Conservation (phyloP, 1,140 invertebrate genomes). For the Wiebesia pumilae region DNA sequence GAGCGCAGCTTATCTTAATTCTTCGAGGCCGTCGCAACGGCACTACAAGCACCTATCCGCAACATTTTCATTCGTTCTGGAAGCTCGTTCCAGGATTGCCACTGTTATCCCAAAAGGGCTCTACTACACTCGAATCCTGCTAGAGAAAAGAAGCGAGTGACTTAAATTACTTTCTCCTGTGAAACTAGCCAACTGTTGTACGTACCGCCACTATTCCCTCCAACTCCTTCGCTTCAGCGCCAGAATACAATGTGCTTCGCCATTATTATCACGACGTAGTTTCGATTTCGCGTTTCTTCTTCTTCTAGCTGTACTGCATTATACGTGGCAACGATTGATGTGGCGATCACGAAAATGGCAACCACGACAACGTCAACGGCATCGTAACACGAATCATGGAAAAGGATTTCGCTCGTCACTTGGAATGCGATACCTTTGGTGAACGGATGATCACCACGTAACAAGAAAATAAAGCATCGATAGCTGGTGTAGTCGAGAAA, state of each 20-base stretch:
- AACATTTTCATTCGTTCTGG: background rate
- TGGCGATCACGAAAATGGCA: slow-evolving; percentile 29
- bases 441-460: background rate
- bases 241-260: background rate
- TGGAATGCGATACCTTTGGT: background rate
- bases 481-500: background rate
- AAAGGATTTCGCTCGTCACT: background rate
- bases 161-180: background rate
- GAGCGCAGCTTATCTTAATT: background rate
- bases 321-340: background rate
- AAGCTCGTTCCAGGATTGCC: background rate
- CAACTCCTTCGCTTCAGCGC: background rate
- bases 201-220: background rate
- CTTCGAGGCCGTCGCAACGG: background rate
- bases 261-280: slow-evolving; percentile 3
- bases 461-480: slow-evolving; percentile 27
- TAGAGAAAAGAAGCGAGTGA: background rate
- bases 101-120: background rate
- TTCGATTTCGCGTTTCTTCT: slow-evolving; percentile 34
- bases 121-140: background rate
- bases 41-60: background rate
- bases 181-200: slow-evolving; percentile 40
- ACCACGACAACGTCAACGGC: background rate
- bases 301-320: too few relatives aligned
- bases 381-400: slow-evolving; percentile 1